phyloP scores from a whole-genome alignment of 2,797 vertebrate species.

The Avahi laniger region DNA sequence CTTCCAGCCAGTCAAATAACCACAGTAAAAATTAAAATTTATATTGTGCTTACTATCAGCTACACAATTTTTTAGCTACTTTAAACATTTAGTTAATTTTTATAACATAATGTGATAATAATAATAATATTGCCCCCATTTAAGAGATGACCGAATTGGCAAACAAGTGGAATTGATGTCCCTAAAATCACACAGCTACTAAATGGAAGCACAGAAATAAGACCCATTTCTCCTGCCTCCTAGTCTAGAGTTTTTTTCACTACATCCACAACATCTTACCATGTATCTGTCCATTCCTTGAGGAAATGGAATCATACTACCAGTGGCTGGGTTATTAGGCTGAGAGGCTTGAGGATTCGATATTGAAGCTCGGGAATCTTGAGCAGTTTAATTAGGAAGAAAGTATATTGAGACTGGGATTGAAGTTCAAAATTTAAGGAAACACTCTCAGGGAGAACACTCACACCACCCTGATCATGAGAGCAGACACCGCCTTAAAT shows the following conservation, averaged over 20 bases:
- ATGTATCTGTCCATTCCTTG: not conserved
- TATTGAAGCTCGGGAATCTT: not conserved
- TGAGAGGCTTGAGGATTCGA: not conserved
- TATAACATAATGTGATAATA: not conserved
- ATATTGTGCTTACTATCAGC: not conserved
- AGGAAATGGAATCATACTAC: not conserved
- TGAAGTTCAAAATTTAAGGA: not conserved
- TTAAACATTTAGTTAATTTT: not conserved
- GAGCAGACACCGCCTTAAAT: not conserved
- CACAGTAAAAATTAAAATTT: not conserved
- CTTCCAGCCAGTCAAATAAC: not conserved
- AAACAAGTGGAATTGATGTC: not conserved
- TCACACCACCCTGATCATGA: not conserved
- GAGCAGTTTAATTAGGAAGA: conserved; percentile 20
- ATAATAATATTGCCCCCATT: not conserved
- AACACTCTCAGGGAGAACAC: not conserved
- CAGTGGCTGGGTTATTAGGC: not conserved
- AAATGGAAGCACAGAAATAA: not conserved
- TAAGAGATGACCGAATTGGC: not conserved
- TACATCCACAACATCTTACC: not conserved
- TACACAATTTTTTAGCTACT: not conserved
- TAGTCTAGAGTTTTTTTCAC: not conserved
- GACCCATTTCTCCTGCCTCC: not conserved
- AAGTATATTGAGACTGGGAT: not conserved
- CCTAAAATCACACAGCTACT: not conserved